Conservation (phyloP, 1,140 invertebrate genomes). For the Megathymus violae region DNA sequence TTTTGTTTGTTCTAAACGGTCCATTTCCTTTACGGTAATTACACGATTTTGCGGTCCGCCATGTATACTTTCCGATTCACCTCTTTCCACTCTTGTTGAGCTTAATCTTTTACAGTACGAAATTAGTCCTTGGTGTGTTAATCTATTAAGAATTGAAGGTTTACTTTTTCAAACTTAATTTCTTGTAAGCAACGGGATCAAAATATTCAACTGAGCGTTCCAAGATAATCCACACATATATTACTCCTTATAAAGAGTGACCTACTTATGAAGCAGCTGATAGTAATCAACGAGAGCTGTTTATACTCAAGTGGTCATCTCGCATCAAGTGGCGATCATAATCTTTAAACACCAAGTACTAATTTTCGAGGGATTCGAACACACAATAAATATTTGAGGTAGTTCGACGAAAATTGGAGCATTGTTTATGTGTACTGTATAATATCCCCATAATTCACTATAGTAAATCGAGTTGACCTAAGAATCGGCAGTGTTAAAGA, state of each 20-base stretch:
- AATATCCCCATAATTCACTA: not conserved
- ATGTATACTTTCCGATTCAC: constrained; percentile 58
- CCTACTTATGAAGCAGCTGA: constrained; percentile 28
- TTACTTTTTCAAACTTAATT: not conserved
- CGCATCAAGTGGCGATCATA: constrained; percentile 4
- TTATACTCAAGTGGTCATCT: constrained; percentile 21
- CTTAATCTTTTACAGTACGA: constrained; percentile 32
- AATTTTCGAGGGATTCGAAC: not conserved
- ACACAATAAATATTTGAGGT: constrained; percentile 4
- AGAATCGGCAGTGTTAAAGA: constrained; percentile 1
- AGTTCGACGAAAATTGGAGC: not conserved
- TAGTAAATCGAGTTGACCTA: too few species aligned
- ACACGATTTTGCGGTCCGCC: constrained; percentile 69
- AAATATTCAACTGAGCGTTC: not conserved
- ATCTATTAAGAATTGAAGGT: not conserved
- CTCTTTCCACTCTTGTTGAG: constrained; percentile 24
- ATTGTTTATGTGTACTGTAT: not conserved
- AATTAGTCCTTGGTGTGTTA: not conserved
- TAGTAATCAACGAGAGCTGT: constrained; percentile 12
- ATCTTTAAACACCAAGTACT: constrained; percentile 3
- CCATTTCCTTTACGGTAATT: constrained; percentile 80
- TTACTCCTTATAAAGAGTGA: constrained; percentile 11
- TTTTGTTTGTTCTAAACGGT: constrained; percentile 76
- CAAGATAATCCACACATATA: not conserved
- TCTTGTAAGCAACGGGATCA: not conserved